Percentiles rank a stretch among this genome's conserved stretches.
These are phyloP conservation scores for Rhinolophus ferrumequinum DNA, from an alignment of 2,113 vertebrate species.

Conservation along the genomic window DNA sequence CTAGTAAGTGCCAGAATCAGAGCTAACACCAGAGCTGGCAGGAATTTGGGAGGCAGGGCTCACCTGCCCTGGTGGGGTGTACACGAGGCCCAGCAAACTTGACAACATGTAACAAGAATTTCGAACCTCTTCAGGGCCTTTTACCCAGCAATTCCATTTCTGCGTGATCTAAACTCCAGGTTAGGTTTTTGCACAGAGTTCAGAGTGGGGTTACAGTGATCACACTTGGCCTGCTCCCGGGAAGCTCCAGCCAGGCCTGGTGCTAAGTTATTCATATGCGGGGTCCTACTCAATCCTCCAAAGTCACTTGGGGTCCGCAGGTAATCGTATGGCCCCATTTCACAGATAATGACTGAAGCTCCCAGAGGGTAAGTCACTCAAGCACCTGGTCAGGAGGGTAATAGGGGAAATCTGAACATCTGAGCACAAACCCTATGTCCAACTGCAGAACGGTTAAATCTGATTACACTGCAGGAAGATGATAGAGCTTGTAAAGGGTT, in stretches of 20 bases:
- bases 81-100: neutral
- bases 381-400: neutral
- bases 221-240: neutral
- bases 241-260: neutral
- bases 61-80: neutral
- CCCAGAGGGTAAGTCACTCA: neutral
- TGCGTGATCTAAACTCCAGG: no score
- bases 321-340: neutral
- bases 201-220: neutral
- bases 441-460: neutral
- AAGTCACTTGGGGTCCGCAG: neutral
- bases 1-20: neutral
- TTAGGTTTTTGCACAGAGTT: neutral
- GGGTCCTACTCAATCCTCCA: neutral
- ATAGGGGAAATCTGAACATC: neutral
- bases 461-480: neutral
- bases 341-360: neutral
- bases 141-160: neutral
- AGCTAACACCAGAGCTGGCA: rapidly evolving
- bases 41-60: neutral
- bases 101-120: neutral
- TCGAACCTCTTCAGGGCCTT: neutral
- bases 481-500: neutral
- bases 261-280: neutral
- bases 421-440: neutral